Evolutionary conservation across 2,888 invertebrate genomes (phyloP).

Genomic region (Polymixis flavicincta): DNA sequence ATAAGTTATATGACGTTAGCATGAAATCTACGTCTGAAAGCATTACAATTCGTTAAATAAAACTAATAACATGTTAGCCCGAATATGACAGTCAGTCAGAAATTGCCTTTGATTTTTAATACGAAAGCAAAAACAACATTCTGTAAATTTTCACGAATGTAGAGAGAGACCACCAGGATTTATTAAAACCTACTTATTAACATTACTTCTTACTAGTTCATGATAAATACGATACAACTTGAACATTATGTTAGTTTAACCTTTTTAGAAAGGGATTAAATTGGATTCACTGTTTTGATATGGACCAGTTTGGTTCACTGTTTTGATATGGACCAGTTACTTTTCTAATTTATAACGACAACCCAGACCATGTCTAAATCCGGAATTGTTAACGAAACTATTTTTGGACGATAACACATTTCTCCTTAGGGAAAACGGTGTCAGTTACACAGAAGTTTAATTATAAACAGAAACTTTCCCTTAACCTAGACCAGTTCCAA

Average conservation of each 20-base stretch:
- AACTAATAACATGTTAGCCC: background rate
- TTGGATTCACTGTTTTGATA: background rate
- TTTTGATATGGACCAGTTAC: background rate
- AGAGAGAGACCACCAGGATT: too few relatives aligned
- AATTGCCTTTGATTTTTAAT: background rate
- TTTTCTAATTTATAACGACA: background rate
- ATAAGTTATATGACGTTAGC: background rate
- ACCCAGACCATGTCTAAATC: background rate
- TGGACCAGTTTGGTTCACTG: background rate
- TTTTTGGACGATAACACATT: conserved; percentile 42
- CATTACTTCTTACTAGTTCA: background rate
- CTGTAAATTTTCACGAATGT: background rate
- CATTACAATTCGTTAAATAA: background rate
- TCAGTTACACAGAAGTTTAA: conserved; percentile 49
- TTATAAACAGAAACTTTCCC: conserved; percentile 51
- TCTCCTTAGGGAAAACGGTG: conserved; percentile 36
- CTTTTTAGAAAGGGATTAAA: background rate
- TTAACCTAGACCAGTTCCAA: conserved; percentile 49
- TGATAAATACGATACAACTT: background rate
- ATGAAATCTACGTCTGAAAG: background rate
- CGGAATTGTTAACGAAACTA: background rate
- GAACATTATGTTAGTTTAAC: background rate
- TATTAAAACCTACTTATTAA: background rate
- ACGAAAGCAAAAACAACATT: background rate
- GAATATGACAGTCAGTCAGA: background rate